A percentile compares a stretch with the other conserved stretches of the same genome.
phyloP scores from a whole-genome alignment of 2,113 vertebrate genomes.

The Dinomys branickii region DNA sequence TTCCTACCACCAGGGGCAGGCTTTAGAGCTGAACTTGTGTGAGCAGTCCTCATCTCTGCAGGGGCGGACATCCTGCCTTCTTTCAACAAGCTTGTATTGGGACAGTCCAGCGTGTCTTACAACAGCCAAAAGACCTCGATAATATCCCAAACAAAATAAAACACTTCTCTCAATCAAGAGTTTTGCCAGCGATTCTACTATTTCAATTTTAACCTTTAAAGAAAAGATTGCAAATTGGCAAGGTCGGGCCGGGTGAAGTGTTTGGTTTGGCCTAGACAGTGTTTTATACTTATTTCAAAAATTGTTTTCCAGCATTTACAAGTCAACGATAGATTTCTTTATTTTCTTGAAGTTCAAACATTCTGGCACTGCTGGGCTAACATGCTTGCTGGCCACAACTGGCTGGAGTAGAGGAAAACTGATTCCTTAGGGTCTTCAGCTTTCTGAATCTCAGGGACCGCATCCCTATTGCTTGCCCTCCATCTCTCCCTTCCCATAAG shows the following conservation, averaged over 20 bases:
- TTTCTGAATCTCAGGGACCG: background rate
- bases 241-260: background rate
- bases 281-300: slow-evolving; percentile 20
- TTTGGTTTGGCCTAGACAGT: background rate
- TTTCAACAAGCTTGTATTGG: background rate
- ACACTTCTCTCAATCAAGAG: background rate
- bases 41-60: background rate
- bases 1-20: background rate
- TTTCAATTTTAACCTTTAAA: slow-evolving; percentile 29
- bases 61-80: background rate
- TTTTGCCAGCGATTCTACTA: background rate
- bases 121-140: background rate
- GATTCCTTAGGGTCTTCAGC: no score
- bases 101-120: background rate
- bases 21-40: background rate
- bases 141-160: background rate
- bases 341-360: slow-evolving; percentile 38
- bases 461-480: background rate
- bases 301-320: slow-evolving; percentile 18
- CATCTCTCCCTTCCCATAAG: background rate
- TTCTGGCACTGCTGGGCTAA: background rate
- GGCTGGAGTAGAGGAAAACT: background rate
- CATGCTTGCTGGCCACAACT: background rate
- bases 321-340: background rate
- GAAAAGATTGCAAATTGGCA: background rate